Evolutionary conservation across 1,140 invertebrate species (phyloP), one percentile per base, ranked within the genome.

Genomic region (Caerostris extrusa): DNA sequence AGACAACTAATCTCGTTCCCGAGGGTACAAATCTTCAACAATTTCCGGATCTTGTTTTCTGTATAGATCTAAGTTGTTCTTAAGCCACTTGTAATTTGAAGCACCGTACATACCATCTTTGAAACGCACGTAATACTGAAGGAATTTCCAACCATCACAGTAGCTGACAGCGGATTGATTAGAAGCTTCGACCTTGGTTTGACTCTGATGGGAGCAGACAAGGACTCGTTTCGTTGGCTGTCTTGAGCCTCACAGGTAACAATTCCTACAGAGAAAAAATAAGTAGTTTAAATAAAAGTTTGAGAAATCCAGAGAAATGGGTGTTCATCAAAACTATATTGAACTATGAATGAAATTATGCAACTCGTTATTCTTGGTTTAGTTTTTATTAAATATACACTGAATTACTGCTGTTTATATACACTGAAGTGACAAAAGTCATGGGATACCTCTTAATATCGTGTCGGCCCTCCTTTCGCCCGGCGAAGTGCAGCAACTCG

Each of bases 1-100:
- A 17, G 3, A 95, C 58, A 3, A 95, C 71, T 2, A 95, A 7
- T 82, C 95, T 60, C 6, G 60, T 93, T 53, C 95, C 95, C 5
- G 61, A 0, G 95, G 95, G 81, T 92, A 95, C 3, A 95, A 50
- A 50, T 95, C 95, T 69, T 95, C 95, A 5, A 95, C 81, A 5
- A 82, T 53, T 64, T 95, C 95, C 3, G 4, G n/a, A n/a, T 85
- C 83, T 58, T n/a, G 56, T 6, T n/a, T 57, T 7, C 56, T 12
- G 90, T 56, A 34, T 61, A 92, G 12, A 90, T 91, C 53, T 92
- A 71, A 3, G 17, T 83, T 85, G 58, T 95, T 90, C 81, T 94
- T 95, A 3, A 89, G 8, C 95, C 95, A 95, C 56, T 56, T 92
- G 91, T 95, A 95, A 3, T 91, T 92, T 7, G 94, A 86, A 17